Conservation (phyloP, 1,140 invertebrate genomes). For the Steinernema feltiae region DNA sequence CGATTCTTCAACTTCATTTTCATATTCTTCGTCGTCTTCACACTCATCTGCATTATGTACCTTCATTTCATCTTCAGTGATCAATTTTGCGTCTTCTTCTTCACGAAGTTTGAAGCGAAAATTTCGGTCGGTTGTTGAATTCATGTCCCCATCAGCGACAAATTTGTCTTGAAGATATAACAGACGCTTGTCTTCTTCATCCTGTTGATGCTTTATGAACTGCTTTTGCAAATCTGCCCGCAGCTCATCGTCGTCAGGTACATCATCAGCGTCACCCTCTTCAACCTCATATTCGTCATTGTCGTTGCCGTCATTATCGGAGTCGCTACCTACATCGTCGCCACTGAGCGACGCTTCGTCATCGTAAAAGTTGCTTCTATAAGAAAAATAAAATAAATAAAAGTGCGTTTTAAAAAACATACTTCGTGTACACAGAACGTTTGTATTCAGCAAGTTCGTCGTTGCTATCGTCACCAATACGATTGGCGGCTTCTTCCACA, state of each 20-base stretch:
- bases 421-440: constrained; percentile 29
- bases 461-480: constrained; percentile 22
- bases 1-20: constrained; percentile 15
- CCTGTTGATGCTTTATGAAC: constrained; percentile 32
- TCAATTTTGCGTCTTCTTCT: constrained; percentile 19
- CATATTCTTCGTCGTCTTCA: constrained; percentile 7
- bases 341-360: constrained; percentile 32
- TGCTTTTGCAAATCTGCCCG: constrained; percentile 23
- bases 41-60: constrained; percentile 7
- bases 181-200: constrained; percentile 11
- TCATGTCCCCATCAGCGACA: background rate
- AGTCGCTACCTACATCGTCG: constrained; percentile 34
- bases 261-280: constrained; percentile 24
- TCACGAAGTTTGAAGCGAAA: constrained; percentile 36
- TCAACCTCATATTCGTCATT: constrained; percentile 30
- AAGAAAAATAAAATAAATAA: background rate
- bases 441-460: constrained; percentile 32
- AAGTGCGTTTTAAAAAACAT: background rate
- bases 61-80: background rate
- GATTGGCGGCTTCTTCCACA: constrained; percentile 7
- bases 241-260: constrained; percentile 27
- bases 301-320: constrained; percentile 23
- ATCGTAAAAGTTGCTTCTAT: constrained; percentile 25
- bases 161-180: constrained; percentile 26
- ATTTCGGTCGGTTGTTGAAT: constrained; percentile 19